Evolutionary conservation across 2,888 invertebrate species (phyloP).

Genomic region (Ypsolopha scabrella): DNA sequence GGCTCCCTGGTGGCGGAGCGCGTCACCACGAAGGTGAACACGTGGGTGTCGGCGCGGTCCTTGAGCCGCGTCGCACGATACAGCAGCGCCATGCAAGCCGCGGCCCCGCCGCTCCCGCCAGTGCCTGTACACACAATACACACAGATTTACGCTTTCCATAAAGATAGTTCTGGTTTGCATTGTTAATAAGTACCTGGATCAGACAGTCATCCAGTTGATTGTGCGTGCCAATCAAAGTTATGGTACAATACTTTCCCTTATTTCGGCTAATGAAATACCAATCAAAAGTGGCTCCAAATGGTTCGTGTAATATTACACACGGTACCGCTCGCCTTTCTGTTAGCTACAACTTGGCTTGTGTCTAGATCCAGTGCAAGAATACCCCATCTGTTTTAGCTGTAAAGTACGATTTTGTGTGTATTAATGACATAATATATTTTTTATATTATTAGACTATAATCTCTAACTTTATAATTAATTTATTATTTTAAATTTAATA

Average conservation of each 20-base stretch:
- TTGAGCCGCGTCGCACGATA: constrained; percentile 86
- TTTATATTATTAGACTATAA: too few relatives aligned
- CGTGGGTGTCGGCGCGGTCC: constrained; percentile 85
- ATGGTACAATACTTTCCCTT: too few relatives aligned
- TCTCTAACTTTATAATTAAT: too few relatives aligned
- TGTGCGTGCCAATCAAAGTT: too few relatives aligned
- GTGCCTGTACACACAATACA: constrained; percentile 19
- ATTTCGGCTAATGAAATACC: neutral
- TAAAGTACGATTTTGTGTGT: neutral
- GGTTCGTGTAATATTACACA: neutral
- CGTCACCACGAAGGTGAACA: constrained; percentile 87
- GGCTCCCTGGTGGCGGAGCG: constrained; percentile 81
- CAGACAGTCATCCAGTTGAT: too few relatives aligned
- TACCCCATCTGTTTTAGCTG: neutral
- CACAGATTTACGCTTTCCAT: too few relatives aligned
- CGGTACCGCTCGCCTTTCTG: neutral
- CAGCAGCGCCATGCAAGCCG: constrained; percentile 79
- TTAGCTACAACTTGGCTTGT: neutral
- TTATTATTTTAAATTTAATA: too few relatives aligned
- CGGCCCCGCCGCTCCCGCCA: constrained; percentile 55
- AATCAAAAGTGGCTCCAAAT: neutral
- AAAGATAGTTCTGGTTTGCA: too few relatives aligned
- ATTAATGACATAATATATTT: too few relatives aligned
- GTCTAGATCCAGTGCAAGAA: neutral
- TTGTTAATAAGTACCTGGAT: too few relatives aligned